Percentiles rank a stretch among this genome's conserved stretches.
Evolutionary conservation across 1,140 invertebrate genomes (phyloP).

Genomic region (Penaeus indicus): DNA sequence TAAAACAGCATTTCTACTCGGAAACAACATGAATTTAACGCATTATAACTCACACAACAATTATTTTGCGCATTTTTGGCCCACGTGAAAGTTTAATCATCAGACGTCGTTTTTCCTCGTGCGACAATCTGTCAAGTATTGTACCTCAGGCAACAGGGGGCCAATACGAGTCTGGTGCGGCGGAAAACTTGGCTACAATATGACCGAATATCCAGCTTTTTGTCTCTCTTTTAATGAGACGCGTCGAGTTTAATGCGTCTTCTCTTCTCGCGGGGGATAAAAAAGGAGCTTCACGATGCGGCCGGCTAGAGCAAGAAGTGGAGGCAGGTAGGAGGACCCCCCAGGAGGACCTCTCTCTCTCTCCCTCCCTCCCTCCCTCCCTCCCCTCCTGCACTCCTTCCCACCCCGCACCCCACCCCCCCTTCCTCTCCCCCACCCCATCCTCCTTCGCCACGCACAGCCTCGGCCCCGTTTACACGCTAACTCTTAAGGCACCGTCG

Average conservation of each 20-base stretch:
- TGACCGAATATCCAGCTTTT: conserved; percentile 62
- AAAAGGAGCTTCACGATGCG: conserved; percentile 60
- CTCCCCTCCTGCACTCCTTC: neutral
- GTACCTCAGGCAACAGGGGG: conserved; percentile 54
- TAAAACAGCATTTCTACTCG: conserved; percentile 6
- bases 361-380: neutral
- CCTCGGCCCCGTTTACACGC: too few relatives aligned
- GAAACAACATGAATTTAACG: conserved; percentile 42
- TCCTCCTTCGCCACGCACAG: too few relatives aligned
- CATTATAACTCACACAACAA: conserved; percentile 54
- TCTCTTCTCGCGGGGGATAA: conserved; percentile 51
- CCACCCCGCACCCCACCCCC: neutral
- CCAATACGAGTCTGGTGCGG: conserved; percentile 54
- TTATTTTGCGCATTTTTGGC: conserved; percentile 47
- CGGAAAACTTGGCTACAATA: conserved; percentile 61
- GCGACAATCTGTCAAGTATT: conserved; percentile 30
- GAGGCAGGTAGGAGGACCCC: neutral
- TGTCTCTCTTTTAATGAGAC: conserved; percentile 61
- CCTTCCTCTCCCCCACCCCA: too few relatives aligned
- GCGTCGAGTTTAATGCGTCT: conserved; percentile 63
- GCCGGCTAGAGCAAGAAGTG: conserved; percentile 56
- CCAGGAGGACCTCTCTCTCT: neutral
- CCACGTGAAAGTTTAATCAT: conserved; percentile 60
- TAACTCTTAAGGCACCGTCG: too few relatives aligned
- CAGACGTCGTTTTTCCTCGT: conserved; percentile 36